phyloP scores from a whole-genome alignment of 2,113 vertebrate species.

The Petaurus breviceps region DNA sequence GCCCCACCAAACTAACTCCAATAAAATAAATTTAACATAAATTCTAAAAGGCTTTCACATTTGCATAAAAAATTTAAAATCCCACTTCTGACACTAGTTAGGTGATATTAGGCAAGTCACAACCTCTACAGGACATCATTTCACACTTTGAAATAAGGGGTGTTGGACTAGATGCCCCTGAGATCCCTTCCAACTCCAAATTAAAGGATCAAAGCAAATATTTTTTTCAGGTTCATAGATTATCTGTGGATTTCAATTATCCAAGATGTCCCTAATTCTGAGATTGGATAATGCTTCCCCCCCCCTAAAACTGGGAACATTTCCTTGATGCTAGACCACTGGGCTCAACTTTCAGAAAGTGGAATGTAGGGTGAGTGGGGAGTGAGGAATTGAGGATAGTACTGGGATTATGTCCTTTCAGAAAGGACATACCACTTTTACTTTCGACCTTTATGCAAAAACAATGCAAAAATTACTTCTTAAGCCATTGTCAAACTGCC shows the following conservation, averaged over 20 bases:
- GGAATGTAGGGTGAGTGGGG: no score
- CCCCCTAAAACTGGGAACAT: constrained; percentile 13
- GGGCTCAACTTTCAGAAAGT: not conserved
- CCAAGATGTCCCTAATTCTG: not conserved
- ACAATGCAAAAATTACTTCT: constrained; percentile 10
- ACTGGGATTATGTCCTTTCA: not conserved
- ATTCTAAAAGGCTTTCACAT: not conserved
- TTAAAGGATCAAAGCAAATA: not conserved
- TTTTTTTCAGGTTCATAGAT: constrained; percentile 11
- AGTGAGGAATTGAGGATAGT: no score
- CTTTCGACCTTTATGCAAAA: not conserved
- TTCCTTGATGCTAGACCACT: not conserved
- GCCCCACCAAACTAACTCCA: not conserved
- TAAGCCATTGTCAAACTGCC: not conserved
- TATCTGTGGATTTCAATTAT: constrained; percentile 30
- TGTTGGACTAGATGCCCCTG: not conserved
- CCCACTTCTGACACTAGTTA: not conserved
- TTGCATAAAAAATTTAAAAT: not conserved
- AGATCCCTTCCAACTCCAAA: not conserved
- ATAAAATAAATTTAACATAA: not conserved
- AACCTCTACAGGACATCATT: not conserved
- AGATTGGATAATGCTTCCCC: not conserved
- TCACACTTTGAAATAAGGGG: not conserved
- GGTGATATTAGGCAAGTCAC: not conserved
- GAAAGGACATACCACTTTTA: not conserved